Base-by-base conservation (phyloP, 2,888 invertebrate species). In the Cephus nigrinus region DNA sequence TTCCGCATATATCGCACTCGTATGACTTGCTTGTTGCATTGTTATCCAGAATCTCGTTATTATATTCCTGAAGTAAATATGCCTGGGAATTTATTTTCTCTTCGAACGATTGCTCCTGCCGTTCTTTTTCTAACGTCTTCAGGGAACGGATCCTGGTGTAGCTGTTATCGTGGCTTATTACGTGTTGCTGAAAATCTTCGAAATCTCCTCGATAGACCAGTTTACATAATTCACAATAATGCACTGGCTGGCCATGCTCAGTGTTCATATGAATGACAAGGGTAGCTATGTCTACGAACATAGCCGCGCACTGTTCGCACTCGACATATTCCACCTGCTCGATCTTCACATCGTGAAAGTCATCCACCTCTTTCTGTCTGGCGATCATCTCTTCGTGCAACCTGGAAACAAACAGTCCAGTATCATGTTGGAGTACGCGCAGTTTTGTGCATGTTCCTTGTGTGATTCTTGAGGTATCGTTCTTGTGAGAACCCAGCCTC, bases 381-480 rank as follows among this genome's bases (percentile, higher is more conserved):
- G 55, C 55, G 55, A 77, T 76, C 69, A 76, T 68, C 55, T 81
- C 80, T 72, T 69, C 73, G 76, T 82, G 79, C 78, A 75, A 85
- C 82, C 85, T 86, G 84, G 68, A 86, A 86, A 71, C 71, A 71
- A 86, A 84, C 74, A 81, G 69, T 36, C 33, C 23, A 15, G 69
- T 72, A 76, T 78, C 75, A 74, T 35, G 75, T 78, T 75, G 55
- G 78, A 68, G 68, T 55, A 68, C 68, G 73, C 12, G 69, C 32
- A 69, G 69, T 32, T 30, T 78, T 81, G 78, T 87, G 86, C 33
- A 82, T 76, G 36, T 80, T 86, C 77, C 79, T 83, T 23, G 68
- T 75, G 84, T 94, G 94, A 79, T 89, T 93, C 78, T 92, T 92
- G 35, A 94, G 86, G 86, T 93, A 93, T 35, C 93, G 88, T 78